phyloP scores from a whole-genome alignment of 2,888 invertebrate genomes.

The Dynastes maya region DNA sequence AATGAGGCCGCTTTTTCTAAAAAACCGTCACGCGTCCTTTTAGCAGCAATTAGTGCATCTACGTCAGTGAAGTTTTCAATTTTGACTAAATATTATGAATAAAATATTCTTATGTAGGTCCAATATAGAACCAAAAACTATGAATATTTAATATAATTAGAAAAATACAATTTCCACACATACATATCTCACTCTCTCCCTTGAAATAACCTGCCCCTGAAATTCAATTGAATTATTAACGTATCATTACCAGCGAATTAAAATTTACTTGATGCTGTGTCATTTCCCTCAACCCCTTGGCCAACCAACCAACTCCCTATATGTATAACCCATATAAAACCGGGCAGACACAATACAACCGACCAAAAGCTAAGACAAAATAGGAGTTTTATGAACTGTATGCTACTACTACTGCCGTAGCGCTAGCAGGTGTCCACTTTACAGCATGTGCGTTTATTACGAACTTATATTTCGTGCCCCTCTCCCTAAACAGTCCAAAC shows the following conservation, averaged over 20 bases:
- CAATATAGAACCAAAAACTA: too few species aligned
- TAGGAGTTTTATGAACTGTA: slow-evolving; percentile 17
- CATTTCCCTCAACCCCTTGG: not conserved
- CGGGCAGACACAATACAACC: slow-evolving; percentile 2
- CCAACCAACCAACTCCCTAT: not conserved
- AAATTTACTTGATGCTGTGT: slow-evolving; percentile 16
- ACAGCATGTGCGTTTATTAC: slow-evolving; percentile 14
- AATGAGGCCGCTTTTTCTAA: too few species aligned
- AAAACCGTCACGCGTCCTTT: too few species aligned
- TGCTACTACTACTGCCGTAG: not conserved
- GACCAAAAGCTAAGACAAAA: slow-evolving; percentile 5
- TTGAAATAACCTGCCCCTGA: not conserved
- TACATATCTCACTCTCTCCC: not conserved
- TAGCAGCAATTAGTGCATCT: too few species aligned
- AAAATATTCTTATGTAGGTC: too few species aligned
- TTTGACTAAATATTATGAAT: too few species aligned
- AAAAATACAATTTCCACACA: too few species aligned
- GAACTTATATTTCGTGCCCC: slow-evolving; percentile 3
- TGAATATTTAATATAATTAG: too few species aligned
- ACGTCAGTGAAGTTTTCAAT: too few species aligned
- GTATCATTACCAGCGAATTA: slow-evolving; percentile 36
- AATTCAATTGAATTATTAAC: slow-evolving; percentile 40
- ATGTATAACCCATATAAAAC: not conserved
- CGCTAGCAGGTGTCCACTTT: slow-evolving; percentile 16
- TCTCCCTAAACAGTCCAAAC: too few species aligned